phyloP scores from a whole-genome alignment of 2,797 vertebrate species.

The Kryptopterus vitreolus region DNA sequence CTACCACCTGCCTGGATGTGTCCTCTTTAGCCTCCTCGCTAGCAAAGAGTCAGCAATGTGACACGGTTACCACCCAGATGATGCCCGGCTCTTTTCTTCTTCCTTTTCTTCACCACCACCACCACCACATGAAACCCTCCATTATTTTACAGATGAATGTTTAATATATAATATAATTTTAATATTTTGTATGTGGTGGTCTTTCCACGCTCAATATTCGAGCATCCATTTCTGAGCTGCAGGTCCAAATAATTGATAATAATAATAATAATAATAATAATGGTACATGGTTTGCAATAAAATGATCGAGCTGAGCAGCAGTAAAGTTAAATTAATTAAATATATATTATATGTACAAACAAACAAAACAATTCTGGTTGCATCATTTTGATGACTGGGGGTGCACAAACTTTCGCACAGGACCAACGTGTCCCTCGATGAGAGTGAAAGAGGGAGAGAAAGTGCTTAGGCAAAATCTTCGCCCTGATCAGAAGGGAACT shows the following conservation, averaged over 20 bases:
- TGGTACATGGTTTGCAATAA: too few species aligned
- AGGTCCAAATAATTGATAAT: too few species aligned
- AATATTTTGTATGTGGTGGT: too few species aligned
- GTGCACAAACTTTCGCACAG: conserved; percentile 4
- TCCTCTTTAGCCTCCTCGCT: conserved; percentile 15
- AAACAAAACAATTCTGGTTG: background rate
- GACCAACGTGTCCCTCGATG: background rate
- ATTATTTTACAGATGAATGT: background rate
- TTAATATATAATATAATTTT: background rate
- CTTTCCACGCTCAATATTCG: too few species aligned
- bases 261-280: too few species aligned
- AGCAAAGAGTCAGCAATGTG: background rate
- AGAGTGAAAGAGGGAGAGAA: conserved; percentile 27
- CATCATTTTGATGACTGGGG: background rate
- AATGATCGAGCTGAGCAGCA: background rate
- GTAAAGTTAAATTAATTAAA: background rate
- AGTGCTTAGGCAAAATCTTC: conserved; percentile 29
- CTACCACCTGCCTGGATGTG: background rate
- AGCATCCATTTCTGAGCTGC: too few species aligned
- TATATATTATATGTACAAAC: too few species aligned
- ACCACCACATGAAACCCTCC: background rate
- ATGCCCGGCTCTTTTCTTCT: background rate
- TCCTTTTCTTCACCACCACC: background rate
- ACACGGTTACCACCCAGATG: background rate
- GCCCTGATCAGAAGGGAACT: background rate